Conservation (phyloP, 2,888 invertebrate species). For the Chalcis sispes region DNA sequence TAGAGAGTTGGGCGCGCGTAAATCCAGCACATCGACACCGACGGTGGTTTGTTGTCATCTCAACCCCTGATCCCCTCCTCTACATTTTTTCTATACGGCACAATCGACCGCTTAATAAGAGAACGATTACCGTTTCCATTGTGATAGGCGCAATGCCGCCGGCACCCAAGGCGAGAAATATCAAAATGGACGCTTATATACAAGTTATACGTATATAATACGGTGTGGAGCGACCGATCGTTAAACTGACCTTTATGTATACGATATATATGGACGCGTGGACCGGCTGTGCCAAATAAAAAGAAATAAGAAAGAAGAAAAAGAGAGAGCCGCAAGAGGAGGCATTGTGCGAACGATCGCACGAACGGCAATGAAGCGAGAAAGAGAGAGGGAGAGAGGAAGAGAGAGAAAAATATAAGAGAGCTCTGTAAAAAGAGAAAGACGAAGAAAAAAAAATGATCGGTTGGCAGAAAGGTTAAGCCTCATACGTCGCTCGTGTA, state of each 20-base stretch:
- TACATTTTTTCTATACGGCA: too few relatives aligned
- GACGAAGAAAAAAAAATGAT: too few relatives aligned
- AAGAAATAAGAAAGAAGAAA: background rate
- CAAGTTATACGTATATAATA: too few relatives aligned
- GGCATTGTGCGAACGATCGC: too few relatives aligned
- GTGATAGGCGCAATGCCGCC: conserved; percentile 4
- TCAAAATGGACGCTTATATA: background rate
- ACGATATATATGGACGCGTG: background rate
- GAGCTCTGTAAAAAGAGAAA: too few relatives aligned
- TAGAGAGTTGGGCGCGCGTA: background rate
- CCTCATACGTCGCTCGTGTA: too few relatives aligned
- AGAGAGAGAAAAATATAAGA: too few relatives aligned
- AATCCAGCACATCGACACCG: background rate
- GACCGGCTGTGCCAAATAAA: conserved; percentile 18
- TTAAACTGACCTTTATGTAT: conserved; percentile 24
- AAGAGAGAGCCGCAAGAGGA: background rate
- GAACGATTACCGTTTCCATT: conserved; percentile 61
- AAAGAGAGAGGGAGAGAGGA: too few relatives aligned
- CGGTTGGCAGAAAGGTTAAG: too few relatives aligned
- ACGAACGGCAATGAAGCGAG: too few relatives aligned
- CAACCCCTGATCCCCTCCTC: conserved; percentile 48
- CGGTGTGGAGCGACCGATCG: conserved; percentile 14
- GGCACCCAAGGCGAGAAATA: conserved; percentile 15
- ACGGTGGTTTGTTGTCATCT: conserved; percentile 30
- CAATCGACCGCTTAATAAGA: conserved; percentile 63